Percentiles rank a stretch among this genome's conserved stretches.
Conservation (phyloP, 2,113 vertebrate species). For the Manacus vitellinus region DNA sequence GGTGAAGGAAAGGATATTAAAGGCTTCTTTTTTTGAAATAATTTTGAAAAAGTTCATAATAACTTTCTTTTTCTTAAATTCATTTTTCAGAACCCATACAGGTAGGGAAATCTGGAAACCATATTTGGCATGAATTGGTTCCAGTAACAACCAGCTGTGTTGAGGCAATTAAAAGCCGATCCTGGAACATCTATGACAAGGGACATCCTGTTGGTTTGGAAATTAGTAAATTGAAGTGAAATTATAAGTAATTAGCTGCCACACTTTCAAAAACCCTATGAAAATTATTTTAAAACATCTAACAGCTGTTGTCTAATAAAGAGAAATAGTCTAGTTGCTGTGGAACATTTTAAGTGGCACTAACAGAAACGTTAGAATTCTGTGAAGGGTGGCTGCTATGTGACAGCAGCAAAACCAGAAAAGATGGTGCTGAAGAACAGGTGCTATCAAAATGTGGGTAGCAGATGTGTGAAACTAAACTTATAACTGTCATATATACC, state of each 20-base stretch:
- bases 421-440: not conserved
- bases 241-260: slow-evolving; percentile 67
- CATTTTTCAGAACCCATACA: not conserved
- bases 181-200: not conserved
- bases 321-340: not conserved
- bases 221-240: slow-evolving; percentile 66
- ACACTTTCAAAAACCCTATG: slow-evolving; percentile 35
- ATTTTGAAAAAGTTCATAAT: not conserved
- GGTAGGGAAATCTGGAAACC: not conserved
- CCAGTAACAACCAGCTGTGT: slow-evolving; percentile 14
- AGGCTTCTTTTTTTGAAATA: not conserved
- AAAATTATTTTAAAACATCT: slow-evolving; percentile 52
- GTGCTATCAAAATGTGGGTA: not conserved
- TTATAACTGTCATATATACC: not conserved
- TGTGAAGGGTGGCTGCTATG: not conserved
- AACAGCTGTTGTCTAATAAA: slow-evolving; percentile 53
- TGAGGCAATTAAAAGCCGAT: slow-evolving; percentile 30
- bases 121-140: not conserved
- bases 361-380: not conserved
- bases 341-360: slow-evolving; percentile 9
- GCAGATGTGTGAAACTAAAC: not conserved
- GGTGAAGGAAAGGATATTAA: not conserved
- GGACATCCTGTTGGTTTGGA: slow-evolving; percentile 29
- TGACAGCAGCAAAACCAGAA: not conserved
- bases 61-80: not conserved